Percentiles rank a stretch among this genome's conserved stretches.
Evolutionary conservation across 2,113 vertebrate genomes (phyloP).

Genomic region (Gulo gulo): DNA sequence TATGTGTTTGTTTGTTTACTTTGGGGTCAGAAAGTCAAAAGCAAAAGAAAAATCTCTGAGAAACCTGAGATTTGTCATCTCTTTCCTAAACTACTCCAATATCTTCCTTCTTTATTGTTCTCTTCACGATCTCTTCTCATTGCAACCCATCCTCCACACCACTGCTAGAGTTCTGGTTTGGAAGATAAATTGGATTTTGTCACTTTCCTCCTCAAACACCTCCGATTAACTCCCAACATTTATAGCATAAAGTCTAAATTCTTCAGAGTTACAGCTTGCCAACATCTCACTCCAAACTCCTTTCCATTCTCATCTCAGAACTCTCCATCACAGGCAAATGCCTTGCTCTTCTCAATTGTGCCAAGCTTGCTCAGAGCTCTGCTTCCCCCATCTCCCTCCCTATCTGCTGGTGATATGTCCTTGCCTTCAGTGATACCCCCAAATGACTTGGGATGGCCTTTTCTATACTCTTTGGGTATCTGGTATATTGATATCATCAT

Average conservation of each 20-base stretch:
- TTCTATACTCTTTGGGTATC: neutral
- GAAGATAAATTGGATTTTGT: conserved; percentile 26
- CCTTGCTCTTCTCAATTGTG: neutral
- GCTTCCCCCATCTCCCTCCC: neutral
- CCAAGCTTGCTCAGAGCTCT: no score
- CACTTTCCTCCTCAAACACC: neutral
- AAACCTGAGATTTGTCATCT: neutral
- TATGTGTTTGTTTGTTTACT: neutral
- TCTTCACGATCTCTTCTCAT: neutral
- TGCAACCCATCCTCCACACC: neutral
- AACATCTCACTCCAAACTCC: neutral
- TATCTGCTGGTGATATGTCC: no score
- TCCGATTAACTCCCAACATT: neutral
- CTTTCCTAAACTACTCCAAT: neutral
- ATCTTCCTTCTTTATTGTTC: neutral
- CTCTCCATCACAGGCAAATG: neutral
- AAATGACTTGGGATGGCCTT: neutral
- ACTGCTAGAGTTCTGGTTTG: neutral
- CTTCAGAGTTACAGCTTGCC: neutral
- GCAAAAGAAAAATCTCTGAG: neutral
- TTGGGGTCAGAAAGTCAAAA: neutral
- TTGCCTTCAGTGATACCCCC: neutral
- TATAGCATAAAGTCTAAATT: conserved; percentile 3
- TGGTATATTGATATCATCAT: neutral
- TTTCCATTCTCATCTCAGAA: neutral